Percentiles rank a stretch among this genome's conserved stretches.
Conservation (phyloP, 2,888 invertebrate genomes). For the Cataglyphis altisquamis region DNA sequence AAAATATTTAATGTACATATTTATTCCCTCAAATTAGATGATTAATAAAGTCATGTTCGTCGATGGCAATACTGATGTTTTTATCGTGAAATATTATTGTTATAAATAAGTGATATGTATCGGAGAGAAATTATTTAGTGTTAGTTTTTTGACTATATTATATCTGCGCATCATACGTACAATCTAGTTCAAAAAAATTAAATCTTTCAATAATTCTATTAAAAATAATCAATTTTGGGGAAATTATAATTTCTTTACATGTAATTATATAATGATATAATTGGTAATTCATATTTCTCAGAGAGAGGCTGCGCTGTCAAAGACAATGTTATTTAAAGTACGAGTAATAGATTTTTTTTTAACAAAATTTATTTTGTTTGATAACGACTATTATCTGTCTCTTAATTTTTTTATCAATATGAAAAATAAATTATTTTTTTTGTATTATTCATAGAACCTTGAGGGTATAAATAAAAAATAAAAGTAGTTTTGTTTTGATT, state of each 20-base stretch:
- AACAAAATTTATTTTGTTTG: background rate
- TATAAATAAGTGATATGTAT: background rate
- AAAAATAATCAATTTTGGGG: background rate
- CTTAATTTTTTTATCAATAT: background rate
- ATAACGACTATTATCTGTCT: background rate
- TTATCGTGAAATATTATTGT: slow-evolving; percentile 24
- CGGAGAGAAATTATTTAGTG: background rate
- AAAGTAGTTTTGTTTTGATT: background rate
- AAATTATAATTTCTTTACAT: background rate
- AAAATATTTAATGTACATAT: slow-evolving; percentile 24
- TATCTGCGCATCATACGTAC: background rate
- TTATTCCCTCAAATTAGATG: slow-evolving; percentile 33
- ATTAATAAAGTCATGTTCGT: slow-evolving; percentile 47
- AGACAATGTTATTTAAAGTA: slow-evolving; percentile 7
- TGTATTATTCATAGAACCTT: background rate
- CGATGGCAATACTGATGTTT: background rate
- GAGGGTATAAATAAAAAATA: background rate
- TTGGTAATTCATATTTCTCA: background rate
- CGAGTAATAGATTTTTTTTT: background rate
- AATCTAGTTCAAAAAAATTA: background rate
- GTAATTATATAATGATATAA: background rate
- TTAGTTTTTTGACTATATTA: background rate
- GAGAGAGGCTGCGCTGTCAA: background rate
- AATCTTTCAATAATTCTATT: background rate
- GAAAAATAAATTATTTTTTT: background rate